Evolutionary conservation across 2,888 invertebrate genomes (phyloP).

Genomic region (Encarsia formosa): DNA sequence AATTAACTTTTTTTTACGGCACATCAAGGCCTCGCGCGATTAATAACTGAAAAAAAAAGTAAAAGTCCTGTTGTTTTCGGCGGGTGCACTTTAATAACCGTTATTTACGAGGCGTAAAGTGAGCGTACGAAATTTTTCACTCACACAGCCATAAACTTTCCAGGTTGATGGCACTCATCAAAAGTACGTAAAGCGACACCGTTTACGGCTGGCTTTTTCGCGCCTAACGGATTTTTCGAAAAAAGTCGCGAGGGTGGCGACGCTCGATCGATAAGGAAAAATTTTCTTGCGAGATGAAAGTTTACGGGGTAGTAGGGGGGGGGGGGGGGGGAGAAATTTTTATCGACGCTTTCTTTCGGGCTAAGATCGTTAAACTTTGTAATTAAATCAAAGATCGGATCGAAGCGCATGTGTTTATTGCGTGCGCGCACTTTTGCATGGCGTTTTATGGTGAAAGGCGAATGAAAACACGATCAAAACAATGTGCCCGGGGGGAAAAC

Average conservation of each 20-base stretch:
- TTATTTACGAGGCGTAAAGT: no score
- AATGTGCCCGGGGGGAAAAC: conserved; percentile 8
- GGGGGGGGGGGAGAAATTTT: conserved; percentile 13
- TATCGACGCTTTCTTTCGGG: conserved; percentile 21
- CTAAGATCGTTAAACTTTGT: conserved; percentile 20
- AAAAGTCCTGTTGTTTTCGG: no score
- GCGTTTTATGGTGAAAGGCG: conserved; percentile 9
- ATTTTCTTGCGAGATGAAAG: no score
- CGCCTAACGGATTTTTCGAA: background rate
- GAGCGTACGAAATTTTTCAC: no score
- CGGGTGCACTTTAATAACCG: no score
- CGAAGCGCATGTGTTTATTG: conserved; percentile 7
- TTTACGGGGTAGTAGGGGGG: background rate
- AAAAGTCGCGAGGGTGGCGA: background rate
- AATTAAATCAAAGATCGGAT: conserved; percentile 22
- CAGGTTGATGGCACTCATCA: no score
- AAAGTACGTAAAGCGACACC: no score
- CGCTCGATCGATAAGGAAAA: background rate
- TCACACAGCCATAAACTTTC: no score
- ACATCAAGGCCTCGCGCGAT: no score
- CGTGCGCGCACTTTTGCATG: background rate
- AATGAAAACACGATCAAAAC: conserved; percentile 6
- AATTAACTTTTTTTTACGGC: no score
- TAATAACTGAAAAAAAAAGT: no score
- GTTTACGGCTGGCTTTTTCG: no score